Evolutionary conservation across 2,113 vertebrate genomes (phyloP).

Genomic region (Manacus vitellinus): DNA sequence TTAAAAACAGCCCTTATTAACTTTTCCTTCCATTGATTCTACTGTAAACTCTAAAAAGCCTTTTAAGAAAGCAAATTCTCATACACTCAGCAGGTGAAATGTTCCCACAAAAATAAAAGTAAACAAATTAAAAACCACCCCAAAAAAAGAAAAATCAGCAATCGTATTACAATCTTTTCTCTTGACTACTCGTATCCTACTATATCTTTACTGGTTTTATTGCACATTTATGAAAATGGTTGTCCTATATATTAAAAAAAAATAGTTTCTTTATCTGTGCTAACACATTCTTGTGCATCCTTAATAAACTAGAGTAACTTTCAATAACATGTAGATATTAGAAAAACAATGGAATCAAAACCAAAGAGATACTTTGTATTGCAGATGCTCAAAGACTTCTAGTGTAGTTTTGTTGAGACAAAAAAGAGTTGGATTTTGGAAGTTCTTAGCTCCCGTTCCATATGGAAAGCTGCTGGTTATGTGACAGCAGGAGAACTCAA

Average conservation of each 20-base stretch:
- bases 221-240: conserved; percentile 72
- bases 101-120: conserved; percentile 61
- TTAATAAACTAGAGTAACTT: conserved; percentile 54
- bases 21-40: conserved; percentile 82
- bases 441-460: conserved; percentile 4
- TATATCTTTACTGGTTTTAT: conserved; percentile 65
- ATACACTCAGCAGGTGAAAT: conserved; percentile 79
- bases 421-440: neutral
- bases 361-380: neutral
- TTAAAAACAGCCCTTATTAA: conserved; percentile 88
- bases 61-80: conserved; percentile 79
- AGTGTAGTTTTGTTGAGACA: neutral
- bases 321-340: conserved; percentile 25
- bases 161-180: conserved; percentile 60
- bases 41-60: conserved; percentile 84
- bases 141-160: conserved; percentile 59
- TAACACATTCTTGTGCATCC: conserved; percentile 66
- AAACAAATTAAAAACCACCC: conserved; percentile 42
- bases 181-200: conserved; percentile 48
- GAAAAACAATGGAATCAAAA: conserved; percentile 44
- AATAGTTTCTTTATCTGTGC: conserved; percentile 65
- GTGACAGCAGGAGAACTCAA: conserved; percentile 50
- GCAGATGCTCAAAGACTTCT: neutral
- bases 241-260: conserved; percentile 58
- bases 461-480: conserved; percentile 19